phyloP scores from a whole-genome alignment of 2,113 vertebrate genomes.

The Lonchura striata region DNA sequence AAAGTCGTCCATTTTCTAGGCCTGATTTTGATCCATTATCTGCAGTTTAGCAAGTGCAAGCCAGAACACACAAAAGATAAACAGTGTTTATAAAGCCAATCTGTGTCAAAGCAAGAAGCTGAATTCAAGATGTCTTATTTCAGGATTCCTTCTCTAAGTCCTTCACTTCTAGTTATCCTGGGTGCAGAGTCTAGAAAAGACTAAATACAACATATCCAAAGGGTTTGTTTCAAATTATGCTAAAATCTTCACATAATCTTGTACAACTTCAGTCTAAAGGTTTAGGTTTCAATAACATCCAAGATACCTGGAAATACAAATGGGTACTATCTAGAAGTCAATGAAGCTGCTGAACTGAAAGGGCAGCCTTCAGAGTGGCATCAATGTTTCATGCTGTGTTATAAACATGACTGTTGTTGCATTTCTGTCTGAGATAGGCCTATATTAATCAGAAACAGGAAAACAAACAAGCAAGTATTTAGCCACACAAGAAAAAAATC shows the following conservation, averaged over 20 bases:
- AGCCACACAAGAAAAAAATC: background rate
- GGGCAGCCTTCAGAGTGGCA: constrained; percentile 24
- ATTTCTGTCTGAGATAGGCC: background rate
- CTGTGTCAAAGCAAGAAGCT: background rate
- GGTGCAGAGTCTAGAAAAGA: background rate
- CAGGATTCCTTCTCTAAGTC: background rate
- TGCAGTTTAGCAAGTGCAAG: background rate
- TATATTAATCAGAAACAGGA: background rate
- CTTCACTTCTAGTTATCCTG: background rate
- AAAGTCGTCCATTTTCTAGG: background rate
- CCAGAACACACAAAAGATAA: background rate
- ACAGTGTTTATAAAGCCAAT: background rate
- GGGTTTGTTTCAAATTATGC: background rate
- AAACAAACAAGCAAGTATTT: background rate
- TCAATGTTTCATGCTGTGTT: background rate
- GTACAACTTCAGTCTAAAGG: background rate
- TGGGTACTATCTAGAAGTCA: constrained; percentile 22
- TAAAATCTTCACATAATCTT: background rate
- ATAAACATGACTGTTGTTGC: background rate
- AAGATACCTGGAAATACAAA: constrained; percentile 38
- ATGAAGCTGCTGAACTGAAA: constrained; percentile 54
- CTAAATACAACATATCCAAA: background rate
- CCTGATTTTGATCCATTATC: background rate
- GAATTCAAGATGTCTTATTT: background rate
- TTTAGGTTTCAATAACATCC: background rate